Conservation (phyloP, 2,113 vertebrate genomes). For the Rhagologus leucostigma region DNA sequence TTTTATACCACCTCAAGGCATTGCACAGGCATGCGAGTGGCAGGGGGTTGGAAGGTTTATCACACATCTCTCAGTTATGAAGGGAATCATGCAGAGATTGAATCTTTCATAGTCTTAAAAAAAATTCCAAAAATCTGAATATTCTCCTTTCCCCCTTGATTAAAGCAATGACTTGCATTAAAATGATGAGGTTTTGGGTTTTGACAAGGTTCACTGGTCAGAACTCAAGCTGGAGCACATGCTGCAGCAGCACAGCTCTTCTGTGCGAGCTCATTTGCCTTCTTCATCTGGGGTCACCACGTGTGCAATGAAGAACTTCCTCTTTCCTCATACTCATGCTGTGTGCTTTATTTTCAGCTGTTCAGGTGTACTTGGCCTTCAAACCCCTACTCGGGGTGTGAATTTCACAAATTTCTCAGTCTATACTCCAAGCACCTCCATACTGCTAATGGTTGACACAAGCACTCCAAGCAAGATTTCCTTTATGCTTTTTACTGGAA, state of each 20-base stretch:
- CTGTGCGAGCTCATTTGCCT: background rate
- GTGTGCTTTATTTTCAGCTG: background rate
- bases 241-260: background rate
- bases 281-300: background rate
- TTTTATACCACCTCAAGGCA: background rate
- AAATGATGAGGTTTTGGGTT: background rate
- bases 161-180: background rate
- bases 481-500: background rate
- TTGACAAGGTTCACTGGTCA: background rate
- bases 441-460: background rate
- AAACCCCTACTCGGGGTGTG: background rate
- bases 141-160: background rate
- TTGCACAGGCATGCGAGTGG: accelerated
- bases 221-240: background rate
- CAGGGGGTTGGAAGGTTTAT: background rate
- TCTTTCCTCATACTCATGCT: background rate
- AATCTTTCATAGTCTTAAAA: background rate
- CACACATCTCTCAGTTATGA: background rate
- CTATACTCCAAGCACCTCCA: background rate
- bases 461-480: background rate
- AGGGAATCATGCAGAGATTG: background rate
- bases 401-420: background rate
- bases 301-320: background rate
- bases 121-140: background rate
- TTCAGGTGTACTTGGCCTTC: background rate